Percentiles rank a stretch among this genome's conserved stretches.
phyloP scores from a whole-genome alignment of 2,113 vertebrate species.

The Cnemophilus loriae region DNA sequence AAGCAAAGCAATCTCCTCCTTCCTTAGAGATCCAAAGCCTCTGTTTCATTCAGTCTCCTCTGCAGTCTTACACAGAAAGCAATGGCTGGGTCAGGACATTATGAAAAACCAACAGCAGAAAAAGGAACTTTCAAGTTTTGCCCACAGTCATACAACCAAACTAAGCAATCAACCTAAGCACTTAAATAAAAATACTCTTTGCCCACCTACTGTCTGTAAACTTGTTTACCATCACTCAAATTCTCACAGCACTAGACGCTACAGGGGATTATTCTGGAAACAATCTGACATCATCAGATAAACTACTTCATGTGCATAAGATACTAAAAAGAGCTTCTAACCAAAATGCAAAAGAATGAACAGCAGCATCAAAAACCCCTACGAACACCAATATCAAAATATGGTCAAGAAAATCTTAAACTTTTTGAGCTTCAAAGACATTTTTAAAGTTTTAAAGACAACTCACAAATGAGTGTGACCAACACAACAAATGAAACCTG shows the following conservation, averaged over 20 bases:
- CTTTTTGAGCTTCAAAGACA: background rate
- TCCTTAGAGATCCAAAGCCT: background rate
- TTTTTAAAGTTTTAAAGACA: background rate
- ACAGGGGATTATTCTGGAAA: background rate
- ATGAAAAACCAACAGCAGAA: background rate
- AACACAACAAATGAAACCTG: background rate
- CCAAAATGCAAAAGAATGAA: background rate
- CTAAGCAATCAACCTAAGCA: background rate
- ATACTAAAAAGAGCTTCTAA: background rate
- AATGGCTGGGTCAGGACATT: too few relatives aligned
- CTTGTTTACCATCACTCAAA: background rate
- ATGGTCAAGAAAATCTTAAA: background rate
- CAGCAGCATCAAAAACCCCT: background rate
- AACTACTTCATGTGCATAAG: background rate
- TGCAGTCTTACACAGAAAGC: fast-evolving
- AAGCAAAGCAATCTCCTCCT: background rate
- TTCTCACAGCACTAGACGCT: background rate
- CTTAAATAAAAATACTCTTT: background rate
- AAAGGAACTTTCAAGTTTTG: background rate
- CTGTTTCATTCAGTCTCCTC: background rate
- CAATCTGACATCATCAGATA: background rate
- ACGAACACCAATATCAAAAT: background rate
- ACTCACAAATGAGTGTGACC: background rate
- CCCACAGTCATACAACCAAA: background rate
- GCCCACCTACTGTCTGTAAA: background rate